phyloP scores from a whole-genome alignment of 2,888 invertebrate genomes.

The Sericinus montela region DNA sequence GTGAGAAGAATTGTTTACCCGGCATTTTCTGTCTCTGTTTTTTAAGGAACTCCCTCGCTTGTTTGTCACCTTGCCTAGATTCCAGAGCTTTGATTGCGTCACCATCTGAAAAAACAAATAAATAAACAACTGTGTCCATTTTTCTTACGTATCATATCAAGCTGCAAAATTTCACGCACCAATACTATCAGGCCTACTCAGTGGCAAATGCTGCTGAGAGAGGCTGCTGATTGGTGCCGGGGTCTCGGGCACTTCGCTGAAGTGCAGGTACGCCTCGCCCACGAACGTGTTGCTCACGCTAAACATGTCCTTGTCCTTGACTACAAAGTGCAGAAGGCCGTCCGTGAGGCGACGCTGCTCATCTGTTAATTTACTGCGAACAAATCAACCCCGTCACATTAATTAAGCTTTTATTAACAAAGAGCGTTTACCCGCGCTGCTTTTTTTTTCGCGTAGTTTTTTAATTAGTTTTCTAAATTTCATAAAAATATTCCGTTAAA shows the following conservation, averaged over 20 bases:
- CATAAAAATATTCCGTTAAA: no score
- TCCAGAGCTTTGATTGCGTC: slow-evolving; percentile 89
- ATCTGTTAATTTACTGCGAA: slow-evolving; percentile 81
- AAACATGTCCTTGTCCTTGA: slow-evolving; percentile 98
- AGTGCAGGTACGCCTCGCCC: slow-evolving; percentile 94
- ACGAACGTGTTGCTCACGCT: slow-evolving; percentile 95
- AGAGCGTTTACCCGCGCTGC: no score
- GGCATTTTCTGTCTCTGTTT: slow-evolving; percentile 84
- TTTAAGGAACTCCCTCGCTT: slow-evolving; percentile 93
- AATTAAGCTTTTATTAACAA: no score
- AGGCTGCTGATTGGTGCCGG: slow-evolving; percentile 79
- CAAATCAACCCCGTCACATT: background rate
- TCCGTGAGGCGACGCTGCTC: slow-evolving; percentile 84
- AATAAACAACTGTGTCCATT: no score
- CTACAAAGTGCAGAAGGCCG: slow-evolving; percentile 90
- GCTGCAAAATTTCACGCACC: slow-evolving; percentile 56
- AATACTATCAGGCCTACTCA: slow-evolving; percentile 83
- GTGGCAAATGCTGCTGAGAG: slow-evolving; percentile 85
- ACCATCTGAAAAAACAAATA: slow-evolving; percentile 69
- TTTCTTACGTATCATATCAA: background rate
- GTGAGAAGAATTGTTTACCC: slow-evolving; percentile 63
- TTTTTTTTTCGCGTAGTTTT: no score
- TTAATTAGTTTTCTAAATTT: no score
- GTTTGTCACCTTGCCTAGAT: slow-evolving; percentile 90
- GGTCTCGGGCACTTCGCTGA: slow-evolving; percentile 85